Evolutionary conservation across 2,113 vertebrate genomes (phyloP), one percentile per base, ranked within the genome.

Genomic region (Talpa occidentalis): DNA sequence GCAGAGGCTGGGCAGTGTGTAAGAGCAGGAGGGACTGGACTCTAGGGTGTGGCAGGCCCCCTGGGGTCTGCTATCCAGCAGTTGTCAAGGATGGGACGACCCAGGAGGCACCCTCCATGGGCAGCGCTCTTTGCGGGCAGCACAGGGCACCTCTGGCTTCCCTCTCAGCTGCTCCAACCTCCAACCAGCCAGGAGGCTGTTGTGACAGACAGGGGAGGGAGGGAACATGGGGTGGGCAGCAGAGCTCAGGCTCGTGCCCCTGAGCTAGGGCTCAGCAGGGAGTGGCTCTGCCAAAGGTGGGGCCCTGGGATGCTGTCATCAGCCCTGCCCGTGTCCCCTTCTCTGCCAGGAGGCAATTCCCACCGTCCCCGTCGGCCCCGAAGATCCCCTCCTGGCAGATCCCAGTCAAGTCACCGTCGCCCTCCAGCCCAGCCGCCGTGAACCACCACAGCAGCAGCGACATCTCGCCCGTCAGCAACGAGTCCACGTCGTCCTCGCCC

Each of bases 361-460:
- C 99, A 2, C 99, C 99, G 7, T 99, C 99, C 40, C 99, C 99
- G 0, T 98, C 99, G 0, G 98, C 99, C 91, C 98, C 99, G 4
- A 99, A 99, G 98, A 99, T 99, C 97, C 99, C 99, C 0, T 98
- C 99, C 0, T 99, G 99, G 99, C 99, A 99, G 98, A 99, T 99
- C 95, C 99, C 99, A 0, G 98, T 99, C 95, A 99, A 99, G 97
- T 98, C 99, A 0, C 97, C 98, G 1, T 98, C 99, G 0, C 98
- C 98, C 42, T 98, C 99, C 89, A 98, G 97, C 98, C 94, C 99
- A 0, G 98, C 98, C 0, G 98, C 98, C 0, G 96, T 97, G 97
- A 99, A 98, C 98, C 99, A 99, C 97, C 99, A 99, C 98, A 99
- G 99, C 99, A 99, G 99, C 98, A 99, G 99, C 0, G 99, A 99